Percentiles rank a stretch among this genome's conserved stretches.
phyloP scores from a whole-genome alignment of 2,113 vertebrate species.

The Columba livia region DNA sequence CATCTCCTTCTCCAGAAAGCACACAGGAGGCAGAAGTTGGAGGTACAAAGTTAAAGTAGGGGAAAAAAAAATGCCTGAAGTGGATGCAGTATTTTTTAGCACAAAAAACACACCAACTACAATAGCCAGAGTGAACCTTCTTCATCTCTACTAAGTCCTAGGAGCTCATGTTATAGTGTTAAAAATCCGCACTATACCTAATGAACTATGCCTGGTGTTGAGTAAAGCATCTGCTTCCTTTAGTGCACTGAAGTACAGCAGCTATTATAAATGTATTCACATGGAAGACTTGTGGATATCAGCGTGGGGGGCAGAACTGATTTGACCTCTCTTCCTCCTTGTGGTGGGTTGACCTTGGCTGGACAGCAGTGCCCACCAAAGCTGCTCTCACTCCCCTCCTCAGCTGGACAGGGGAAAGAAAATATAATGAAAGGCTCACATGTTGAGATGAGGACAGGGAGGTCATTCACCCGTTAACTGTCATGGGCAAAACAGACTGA shows the following conservation, averaged over 20 bases:
- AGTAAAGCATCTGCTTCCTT: neutral
- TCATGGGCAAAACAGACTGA: too few relatives aligned
- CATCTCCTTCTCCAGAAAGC: neutral
- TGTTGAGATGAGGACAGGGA: too few relatives aligned
- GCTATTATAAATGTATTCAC: neutral
- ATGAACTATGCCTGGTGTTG: too few relatives aligned
- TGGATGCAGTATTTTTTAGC: neutral
- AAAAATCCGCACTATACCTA: neutral
- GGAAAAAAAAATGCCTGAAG: neutral
- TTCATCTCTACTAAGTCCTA: neutral
- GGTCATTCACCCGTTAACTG: too few relatives aligned
- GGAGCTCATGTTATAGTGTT: neutral
- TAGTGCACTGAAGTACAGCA: neutral
- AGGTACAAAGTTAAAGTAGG: too few relatives aligned
- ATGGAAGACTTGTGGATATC: fast-evolving
- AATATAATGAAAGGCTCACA: too few relatives aligned
- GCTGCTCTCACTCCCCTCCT: too few relatives aligned
- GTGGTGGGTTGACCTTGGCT: too few relatives aligned
- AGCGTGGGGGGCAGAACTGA: fast-evolving
- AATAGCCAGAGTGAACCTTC: neutral
- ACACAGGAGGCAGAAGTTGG: neutral
- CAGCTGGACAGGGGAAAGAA: too few relatives aligned
- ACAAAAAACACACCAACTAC: neutral
- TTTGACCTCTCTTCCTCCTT: neutral
- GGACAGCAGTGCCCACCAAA: too few relatives aligned